Base-by-base conservation (phyloP, 2,888 invertebrate genomes). In the Oegoconia quadripuncta region DNA sequence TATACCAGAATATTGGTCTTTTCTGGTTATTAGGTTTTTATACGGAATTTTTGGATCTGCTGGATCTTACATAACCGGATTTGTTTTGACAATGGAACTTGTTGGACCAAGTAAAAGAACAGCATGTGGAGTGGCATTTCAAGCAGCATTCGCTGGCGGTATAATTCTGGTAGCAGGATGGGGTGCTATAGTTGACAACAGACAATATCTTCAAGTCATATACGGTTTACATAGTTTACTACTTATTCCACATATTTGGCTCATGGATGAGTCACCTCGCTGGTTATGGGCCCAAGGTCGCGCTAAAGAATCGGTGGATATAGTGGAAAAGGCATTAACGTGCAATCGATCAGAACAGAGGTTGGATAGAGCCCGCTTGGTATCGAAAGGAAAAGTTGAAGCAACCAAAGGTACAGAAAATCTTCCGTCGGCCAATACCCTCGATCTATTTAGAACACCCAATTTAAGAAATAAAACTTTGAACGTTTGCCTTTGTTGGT, bases 281-380 rank as follows among this genome's bases (percentile, higher is more conserved):
- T 96, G 96, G 96, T 74, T 96, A 5, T 96, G 96, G 95, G 91
- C 93, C 22, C 94, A 95, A 66, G 95, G 95, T 0, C 88, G 92
- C 31, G 82, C 89, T 0, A 88, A 89, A 34, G 93, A 95, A 74
- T 92, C 95, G 0, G 89, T 95, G 0, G 88, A 89, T 7, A 94
- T 96, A 44, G 90, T 95, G 3, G 89, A 91, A 51, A 93, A 90
- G 62, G 95, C 92, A n/a, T 70, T 95, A n/a, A 91, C 90, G 64
- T 91, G 90, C 52, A 96, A 96, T 65, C 89, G 89, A 28, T 91
- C 90, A 22, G 82, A 89, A 15, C 80, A 90, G 9, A 80, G 83
- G 15, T 69, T 95, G 32, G 93, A 95, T 61, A 89, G 88, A 54
- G 90, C 91, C 0, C 89, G 91, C 47, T 89, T 91, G 48, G 83